phyloP scores from a whole-genome alignment of 2,888 invertebrate species.

The Cerceris rybyensis region DNA sequence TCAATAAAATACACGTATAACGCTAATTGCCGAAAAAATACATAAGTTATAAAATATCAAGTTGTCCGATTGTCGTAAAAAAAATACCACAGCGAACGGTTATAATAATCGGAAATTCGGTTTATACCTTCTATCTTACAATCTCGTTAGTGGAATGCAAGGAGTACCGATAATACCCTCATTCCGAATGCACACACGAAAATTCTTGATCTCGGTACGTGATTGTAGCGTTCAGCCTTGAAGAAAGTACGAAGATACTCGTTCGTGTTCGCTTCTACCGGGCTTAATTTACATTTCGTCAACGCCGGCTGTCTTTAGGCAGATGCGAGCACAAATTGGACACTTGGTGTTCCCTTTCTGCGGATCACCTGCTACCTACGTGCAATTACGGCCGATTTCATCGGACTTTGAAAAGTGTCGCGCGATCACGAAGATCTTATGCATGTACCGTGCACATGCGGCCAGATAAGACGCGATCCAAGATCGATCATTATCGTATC shows the following conservation, averaged over 20 bases:
- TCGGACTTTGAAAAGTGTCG: constrained; percentile 73
- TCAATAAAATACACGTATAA: too few species aligned
- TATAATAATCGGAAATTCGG: too few species aligned
- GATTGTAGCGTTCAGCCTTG: constrained; percentile 6
- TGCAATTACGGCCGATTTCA: constrained; percentile 77
- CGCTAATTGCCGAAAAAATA: too few species aligned
- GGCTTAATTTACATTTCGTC: constrained; percentile 77
- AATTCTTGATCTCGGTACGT: not conserved
- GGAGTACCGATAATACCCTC: too few species aligned
- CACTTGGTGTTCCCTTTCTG: constrained; percentile 65
- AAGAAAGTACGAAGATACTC: constrained; percentile 8
- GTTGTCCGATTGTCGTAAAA: too few species aligned
- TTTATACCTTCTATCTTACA: too few species aligned
- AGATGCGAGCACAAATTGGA: constrained; percentile 79
- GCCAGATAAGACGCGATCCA: constrained; percentile 46
- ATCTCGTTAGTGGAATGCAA: too few species aligned
- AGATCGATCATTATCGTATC: constrained; percentile 32
- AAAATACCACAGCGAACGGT: too few species aligned
- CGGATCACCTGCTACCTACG: constrained; percentile 74
- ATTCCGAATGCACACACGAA: not conserved
- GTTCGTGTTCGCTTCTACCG: constrained; percentile 42
- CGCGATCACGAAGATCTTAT: constrained; percentile 63
- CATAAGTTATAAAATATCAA: too few species aligned
- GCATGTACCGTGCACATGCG: constrained; percentile 46
- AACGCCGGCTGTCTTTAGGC: constrained; percentile 78